Percentiles rank a stretch among this genome's conserved stretches.
Evolutionary conservation across 2,888 invertebrate species (phyloP).

Genomic region (Hydrotaea diabolus): DNA sequence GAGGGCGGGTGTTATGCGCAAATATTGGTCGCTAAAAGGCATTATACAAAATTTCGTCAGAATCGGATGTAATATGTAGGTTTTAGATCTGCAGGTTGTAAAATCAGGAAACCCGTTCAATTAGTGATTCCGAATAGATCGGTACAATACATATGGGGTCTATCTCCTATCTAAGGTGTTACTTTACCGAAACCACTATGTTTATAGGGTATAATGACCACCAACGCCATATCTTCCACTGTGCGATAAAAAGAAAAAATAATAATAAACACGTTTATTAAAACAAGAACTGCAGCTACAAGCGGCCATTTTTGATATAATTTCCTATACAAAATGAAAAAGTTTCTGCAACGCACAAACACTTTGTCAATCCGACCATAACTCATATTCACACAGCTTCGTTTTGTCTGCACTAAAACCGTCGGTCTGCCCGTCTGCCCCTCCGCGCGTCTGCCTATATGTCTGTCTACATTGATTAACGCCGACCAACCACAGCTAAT

Average conservation of each 20-base stretch:
- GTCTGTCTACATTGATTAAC: conserved; percentile 52
- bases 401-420: conserved; percentile 10
- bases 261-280: background rate
- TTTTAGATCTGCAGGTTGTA: too few relatives aligned
- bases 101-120: too few relatives aligned
- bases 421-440: background rate
- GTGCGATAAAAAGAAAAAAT: background rate
- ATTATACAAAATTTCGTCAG: too few relatives aligned
- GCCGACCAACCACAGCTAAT: conserved; percentile 76
- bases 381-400: conserved; percentile 22
- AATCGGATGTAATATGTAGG: too few relatives aligned
- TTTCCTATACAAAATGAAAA: background rate
- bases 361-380: background rate
- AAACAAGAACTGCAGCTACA: background rate
- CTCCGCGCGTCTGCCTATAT: background rate
- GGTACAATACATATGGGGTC: too few relatives aligned
- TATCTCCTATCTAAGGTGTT: too few relatives aligned
- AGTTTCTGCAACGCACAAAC: background rate
- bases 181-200: too few relatives aligned
- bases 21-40: too few relatives aligned
- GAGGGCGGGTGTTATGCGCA: too few relatives aligned
- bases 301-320: conserved; percentile 44
- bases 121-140: too few relatives aligned
- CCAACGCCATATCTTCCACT: background rate
- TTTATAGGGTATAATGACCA: too few relatives aligned